Base-by-base conservation (phyloP, 2,113 vertebrate species). In the Ptyas mucosa region DNA sequence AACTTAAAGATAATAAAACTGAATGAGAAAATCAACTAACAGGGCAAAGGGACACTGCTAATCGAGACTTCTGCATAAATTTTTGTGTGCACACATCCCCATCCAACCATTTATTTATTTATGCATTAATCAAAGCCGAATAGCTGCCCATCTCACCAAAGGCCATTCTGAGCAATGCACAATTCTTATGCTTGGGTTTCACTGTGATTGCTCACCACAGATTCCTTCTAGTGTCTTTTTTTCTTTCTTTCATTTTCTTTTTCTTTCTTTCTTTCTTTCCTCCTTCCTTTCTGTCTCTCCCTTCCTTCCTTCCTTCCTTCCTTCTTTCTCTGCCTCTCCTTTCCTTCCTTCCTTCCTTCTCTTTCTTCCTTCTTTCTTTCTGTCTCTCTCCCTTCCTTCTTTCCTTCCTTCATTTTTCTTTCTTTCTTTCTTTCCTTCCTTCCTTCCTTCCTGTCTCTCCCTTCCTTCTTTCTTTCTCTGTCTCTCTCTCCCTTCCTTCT, bases 11-110 rank as follows among this genome's bases (percentile, higher is more conserved):
- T 96, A 93, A 97, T 96, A 95, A 94, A 91, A 91, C 93, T 94
- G 96, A 93, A 95, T 96, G 95, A 96, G 94, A 12, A 95, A 96
- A 94, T 94, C 14, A 93, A 94, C 96, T 92, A 93, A 85, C 3
- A 11, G 20, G 34, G 20, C 9, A 46, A 21, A 57, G 8, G 10
- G 1, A 43, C 46, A 15, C 23, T 8, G 29, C 39, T 26, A 51
- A 15, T 43, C 75, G 8, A 39, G 34, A 21, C 12, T 15, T 34
- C 5, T 69, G 64, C 12, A n/a, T 69, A n/a, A 6, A 69, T 6
- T 15, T 69, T 26, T 8, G 3, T 0, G 0, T 29, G 0, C 26
- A 14, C 4, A n/a, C 26, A 29, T 12, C 11, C 26, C 26, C 12
- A 34, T 15, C 29, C 64, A n/a, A 69, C 14, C n/a, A 34, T 69